Conservation (phyloP, 2,113 vertebrate genomes). For the Tetrax tetrax region DNA sequence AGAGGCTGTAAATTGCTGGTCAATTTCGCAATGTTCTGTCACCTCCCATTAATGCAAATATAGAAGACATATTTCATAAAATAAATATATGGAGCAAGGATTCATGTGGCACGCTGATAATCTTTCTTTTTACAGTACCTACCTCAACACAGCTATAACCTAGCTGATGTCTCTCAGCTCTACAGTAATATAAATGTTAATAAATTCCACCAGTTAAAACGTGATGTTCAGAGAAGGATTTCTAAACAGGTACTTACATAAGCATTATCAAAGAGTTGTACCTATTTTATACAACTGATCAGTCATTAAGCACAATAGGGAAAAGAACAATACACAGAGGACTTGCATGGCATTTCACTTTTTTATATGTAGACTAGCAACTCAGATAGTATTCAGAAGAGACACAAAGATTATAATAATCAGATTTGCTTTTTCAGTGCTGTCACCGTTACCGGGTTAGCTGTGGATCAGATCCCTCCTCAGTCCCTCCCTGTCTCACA, state of each 20-base stretch:
- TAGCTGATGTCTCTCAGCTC: background rate
- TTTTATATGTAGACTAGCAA: background rate
- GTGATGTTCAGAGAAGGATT: slow-evolving; percentile 35
- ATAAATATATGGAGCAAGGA: background rate
- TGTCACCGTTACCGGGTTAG: background rate
- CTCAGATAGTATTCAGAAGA: background rate
- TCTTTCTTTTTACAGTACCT: background rate
- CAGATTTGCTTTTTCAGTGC: background rate
- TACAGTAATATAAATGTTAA: slow-evolving; percentile 33
- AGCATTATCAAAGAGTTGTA: slow-evolving; percentile 25
- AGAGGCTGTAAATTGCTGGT: slow-evolving; percentile 42
- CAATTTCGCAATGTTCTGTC: slow-evolving; percentile 35
- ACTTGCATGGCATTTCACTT: background rate
- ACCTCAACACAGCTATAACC: background rate
- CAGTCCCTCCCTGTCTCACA: background rate
- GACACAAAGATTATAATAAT: slow-evolving; percentile 25
- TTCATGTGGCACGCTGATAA: slow-evolving; percentile 13
- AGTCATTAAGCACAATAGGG: slow-evolving; percentile 15
- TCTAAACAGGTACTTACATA: slow-evolving; percentile 52
- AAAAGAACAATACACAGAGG: slow-evolving; percentile 17
- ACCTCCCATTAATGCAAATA: slow-evolving; percentile 44
- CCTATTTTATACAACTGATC: slow-evolving; percentile 41
- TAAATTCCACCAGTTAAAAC: slow-evolving; percentile 28
- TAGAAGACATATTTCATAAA: slow-evolving; percentile 11
- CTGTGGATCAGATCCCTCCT: background rate